Base-by-base conservation (phyloP, 2,888 invertebrate genomes). In the Drosophila neonasuta region DNA sequence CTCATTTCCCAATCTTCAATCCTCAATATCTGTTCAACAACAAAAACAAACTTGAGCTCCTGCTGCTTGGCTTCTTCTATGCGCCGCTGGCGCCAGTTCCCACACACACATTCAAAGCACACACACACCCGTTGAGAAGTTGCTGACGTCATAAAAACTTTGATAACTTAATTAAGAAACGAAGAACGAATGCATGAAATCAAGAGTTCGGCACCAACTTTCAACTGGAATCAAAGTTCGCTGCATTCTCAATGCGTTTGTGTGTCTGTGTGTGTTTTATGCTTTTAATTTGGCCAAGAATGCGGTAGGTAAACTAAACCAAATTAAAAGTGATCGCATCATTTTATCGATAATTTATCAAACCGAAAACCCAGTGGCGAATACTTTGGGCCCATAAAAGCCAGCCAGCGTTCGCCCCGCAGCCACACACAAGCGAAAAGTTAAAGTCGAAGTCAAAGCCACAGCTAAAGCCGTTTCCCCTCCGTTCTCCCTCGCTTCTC, bases 261-360 rank as follows among this genome's bases (percentile, higher is more conserved):
- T 63, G 45, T 15, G 20, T 72, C 17, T 72, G 68, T 36, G 13
- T 13, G 59, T 55, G 24, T 24, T 24, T 65, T 64, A 71, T 66
- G 73, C 64, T 70, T 67, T 71, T 68, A 70, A 70, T 80, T 80
- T 80, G 71, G 80, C 76, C 70, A 79, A 78, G 84, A 83, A 80
- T 86, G 88, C 86, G 86, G 88, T 88, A 82, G 84, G 88, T 87
- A 85, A 84, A 77, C 68, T 84, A 83, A 82, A 73, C 83, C 79
- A 80, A 85, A 85, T 85, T 87, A 85, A 82, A 84, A 82, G 79
- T 75, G 87, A 87, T 87, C 84, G 86, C 83, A 86, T 80, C 83
- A 74, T 82, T 87, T 85, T 82, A 86, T 87, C 80, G 84, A 87
- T 77, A 84, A 83, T 87, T 85, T 87, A 87, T 84, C 84, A 84